These are phyloP conservation scores for Tachina fera DNA, from an alignment of 2,888 invertebrate genomes.

Conservation along the genomic window DNA sequence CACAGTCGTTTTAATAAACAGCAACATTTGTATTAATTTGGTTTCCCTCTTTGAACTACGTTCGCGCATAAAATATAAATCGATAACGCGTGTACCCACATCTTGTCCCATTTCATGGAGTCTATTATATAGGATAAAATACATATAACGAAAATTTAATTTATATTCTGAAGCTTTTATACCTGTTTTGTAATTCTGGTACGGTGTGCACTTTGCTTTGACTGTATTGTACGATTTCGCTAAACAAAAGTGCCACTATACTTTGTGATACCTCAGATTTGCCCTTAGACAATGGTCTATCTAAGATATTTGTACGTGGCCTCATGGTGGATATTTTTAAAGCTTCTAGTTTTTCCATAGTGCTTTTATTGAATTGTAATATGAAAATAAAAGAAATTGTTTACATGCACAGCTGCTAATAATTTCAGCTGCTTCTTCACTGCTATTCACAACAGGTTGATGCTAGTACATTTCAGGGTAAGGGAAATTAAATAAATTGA, in stretches of 20 bases:
- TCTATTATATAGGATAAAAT: slow-evolving; percentile 83
- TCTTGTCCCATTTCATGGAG: slow-evolving; percentile 97
- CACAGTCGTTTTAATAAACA: slow-evolving; percentile 97
- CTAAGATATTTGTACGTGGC: slow-evolving; percentile 86
- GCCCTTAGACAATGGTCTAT: slow-evolving; percentile 95
- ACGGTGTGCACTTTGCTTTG: slow-evolving; percentile 97
- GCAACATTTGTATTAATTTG: slow-evolving; percentile 95
- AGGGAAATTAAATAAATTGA: too few relatives aligned
- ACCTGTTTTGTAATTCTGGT: slow-evolving; percentile 97
- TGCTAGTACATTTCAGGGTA: too few relatives aligned
- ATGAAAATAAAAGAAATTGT: not conserved
- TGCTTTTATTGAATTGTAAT: slow-evolving; percentile 42
- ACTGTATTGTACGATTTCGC: slow-evolving; percentile 99
- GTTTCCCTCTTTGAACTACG: slow-evolving; percentile 97
- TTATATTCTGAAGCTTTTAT: slow-evolving; percentile 73
- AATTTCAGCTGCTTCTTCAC: not conserved
- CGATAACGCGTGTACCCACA: slow-evolving; percentile 96
- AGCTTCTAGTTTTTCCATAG: slow-evolving; percentile 81
- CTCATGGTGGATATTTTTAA: slow-evolving; percentile 81
- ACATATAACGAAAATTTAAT: too few relatives aligned
- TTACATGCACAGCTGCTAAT: not conserved
- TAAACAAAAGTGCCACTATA: slow-evolving; percentile 97
- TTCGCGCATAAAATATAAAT: slow-evolving; percentile 96
- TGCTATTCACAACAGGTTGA: not conserved
- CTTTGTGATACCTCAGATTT: slow-evolving; percentile 96